Base-by-base conservation (phyloP, 2,113 vertebrate genomes). In the Protobothrops flavoviridis region DNA sequence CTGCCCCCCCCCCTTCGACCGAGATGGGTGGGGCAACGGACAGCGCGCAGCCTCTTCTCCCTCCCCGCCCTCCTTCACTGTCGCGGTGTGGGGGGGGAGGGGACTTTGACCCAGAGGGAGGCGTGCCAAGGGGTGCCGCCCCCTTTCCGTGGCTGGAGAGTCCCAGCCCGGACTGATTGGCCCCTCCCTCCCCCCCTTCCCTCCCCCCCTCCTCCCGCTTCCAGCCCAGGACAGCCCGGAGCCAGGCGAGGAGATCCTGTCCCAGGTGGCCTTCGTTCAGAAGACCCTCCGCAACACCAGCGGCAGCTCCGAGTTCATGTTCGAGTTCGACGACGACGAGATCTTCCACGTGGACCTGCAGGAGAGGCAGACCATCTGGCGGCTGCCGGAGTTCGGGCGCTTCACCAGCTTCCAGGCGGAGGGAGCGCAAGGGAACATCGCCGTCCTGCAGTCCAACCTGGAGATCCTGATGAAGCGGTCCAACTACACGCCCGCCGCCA, bases 271-370 rank as follows among this genome's bases (percentile, higher is more conserved):
- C 21, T 89, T 89, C 12, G 74, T 87, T 23, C 85, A 92, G 86
- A 17, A 23, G 33, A 57, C 52, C 9, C 11, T 0, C 15, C 3
- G 3, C 1, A 39, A 33, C 9, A 10, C 20, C n/a, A 56, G 55
- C n/a, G 11, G n/a, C 0, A 0, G 1, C 8, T 92, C 89, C 0
- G 95, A 96, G 69, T 96, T 0, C 55, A 96, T 96, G 95, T 96
- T 96, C 81, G 97, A 96, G 85, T 96, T 97, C 26, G 95, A 96
- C 6, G 91, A 95, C 4, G 96, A 97, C 5, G 97, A 97, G 88
- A 95, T 97, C 59, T 96, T 97, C 53, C 96, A 97, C 0, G 96
- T 97, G 94, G 94, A 97, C 33, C 0, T 94, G 11, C 0, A n/a
- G 0, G 96, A 94, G 21, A 95, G 29, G 3, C 90, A 97, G 93